These are phyloP conservation scores for Mamestra brassicae DNA, from an alignment of 2,888 invertebrate species.

Conservation along the genomic window DNA sequence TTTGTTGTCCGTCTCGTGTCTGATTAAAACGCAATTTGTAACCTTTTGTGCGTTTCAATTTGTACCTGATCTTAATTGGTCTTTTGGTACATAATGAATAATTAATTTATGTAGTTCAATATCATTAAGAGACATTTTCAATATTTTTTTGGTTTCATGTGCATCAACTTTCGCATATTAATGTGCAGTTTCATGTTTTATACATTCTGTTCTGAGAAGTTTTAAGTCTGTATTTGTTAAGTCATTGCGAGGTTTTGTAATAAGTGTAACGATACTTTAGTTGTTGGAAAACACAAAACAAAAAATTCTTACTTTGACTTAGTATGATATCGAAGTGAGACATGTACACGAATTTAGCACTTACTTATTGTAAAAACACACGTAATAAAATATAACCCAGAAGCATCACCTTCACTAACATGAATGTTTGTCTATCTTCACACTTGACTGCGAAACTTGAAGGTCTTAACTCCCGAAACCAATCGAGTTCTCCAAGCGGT, in stretches of 20 bases:
- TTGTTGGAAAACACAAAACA: neutral
- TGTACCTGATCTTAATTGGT: constrained; percentile 3
- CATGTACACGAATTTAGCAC: neutral
- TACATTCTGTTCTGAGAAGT: neutral
- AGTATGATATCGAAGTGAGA: too few relatives aligned
- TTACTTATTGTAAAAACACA: neutral
- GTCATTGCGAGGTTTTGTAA: neutral
- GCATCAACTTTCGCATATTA: constrained; percentile 9
- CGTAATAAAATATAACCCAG: neutral
- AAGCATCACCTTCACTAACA: constrained; percentile 4
- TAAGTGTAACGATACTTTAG: neutral
- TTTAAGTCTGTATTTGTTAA: neutral
- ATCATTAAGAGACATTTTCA: constrained; percentile 12
- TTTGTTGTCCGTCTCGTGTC: constrained; percentile 2
- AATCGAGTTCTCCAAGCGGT: constrained; percentile 18
- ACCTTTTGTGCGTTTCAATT: constrained; percentile 17
- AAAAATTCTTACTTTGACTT: too few relatives aligned
- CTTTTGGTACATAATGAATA: neutral
- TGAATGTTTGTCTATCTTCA: constrained; percentile 29
- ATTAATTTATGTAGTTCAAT: constrained; percentile 7
- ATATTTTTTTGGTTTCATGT: constrained; percentile 1
- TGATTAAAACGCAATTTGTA: constrained; percentile 24
- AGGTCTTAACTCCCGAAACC: constrained; percentile 26
- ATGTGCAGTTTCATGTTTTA: constrained; percentile 2
- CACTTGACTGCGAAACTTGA: constrained; percentile 35